These are phyloP conservation scores for Phalacrocorax aristotelis DNA, from an alignment of 2,113 vertebrate genomes.

Conservation along the genomic window DNA sequence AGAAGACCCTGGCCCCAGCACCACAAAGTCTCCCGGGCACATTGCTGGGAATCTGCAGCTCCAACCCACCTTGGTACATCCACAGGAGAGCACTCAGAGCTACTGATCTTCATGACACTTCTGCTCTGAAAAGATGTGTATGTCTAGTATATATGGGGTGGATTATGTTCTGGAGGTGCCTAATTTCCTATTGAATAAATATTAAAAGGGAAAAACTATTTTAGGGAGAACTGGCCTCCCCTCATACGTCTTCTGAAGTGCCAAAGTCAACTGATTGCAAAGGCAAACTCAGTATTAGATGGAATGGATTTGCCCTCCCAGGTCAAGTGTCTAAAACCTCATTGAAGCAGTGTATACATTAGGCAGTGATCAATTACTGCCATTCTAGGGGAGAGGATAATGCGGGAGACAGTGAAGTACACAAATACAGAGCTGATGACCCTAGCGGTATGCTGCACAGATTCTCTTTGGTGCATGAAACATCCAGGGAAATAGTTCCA, in stretches of 20 bases:
- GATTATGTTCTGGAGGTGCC: neutral
- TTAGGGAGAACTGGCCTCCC: neutral
- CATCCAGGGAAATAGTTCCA: constrained; percentile 6
- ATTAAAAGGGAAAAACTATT: neutral
- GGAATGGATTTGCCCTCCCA: neutral
- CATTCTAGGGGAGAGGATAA: neutral
- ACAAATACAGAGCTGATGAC: neutral
- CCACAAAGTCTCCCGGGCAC: neutral
- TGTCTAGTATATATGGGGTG: neutral
- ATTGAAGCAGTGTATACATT: neutral
- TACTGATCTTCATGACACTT: neutral
- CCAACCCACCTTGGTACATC: neutral
- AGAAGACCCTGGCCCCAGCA: neutral
- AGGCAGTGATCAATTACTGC: neutral
- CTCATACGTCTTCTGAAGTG: neutral
- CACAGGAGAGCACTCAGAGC: neutral
- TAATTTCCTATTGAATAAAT: neutral
- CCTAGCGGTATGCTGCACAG: neutral
- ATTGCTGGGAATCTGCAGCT: neutral
- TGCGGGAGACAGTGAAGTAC: neutral
- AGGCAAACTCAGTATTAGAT: neutral
- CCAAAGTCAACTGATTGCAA: neutral
- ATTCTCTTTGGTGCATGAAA: neutral
- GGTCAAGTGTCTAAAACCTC: neutral
- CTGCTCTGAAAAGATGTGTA: neutral